phyloP scores from a whole-genome alignment of 1,140 invertebrate species.

The Trigoniulus corallinus region DNA sequence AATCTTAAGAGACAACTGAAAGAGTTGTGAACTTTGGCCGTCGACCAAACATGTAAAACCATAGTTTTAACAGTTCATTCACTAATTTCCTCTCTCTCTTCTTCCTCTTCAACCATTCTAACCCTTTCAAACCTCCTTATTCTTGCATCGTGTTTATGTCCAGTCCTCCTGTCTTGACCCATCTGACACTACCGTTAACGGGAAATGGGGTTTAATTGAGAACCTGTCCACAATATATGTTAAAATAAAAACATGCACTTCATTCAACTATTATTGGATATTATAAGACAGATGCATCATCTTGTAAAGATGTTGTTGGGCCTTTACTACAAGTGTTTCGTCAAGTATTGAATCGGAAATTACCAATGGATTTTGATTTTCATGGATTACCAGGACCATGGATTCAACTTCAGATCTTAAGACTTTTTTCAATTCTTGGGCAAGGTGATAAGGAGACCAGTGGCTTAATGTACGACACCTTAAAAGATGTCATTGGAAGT shows the following conservation, averaged over 20 bases:
- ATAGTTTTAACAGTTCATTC: too few relatives aligned
- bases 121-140: too few relatives aligned
- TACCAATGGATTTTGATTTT: slow-evolving; percentile 20
- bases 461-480: slow-evolving; percentile 13
- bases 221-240: too few relatives aligned
- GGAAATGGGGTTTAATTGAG: too few relatives aligned
- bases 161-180: too few relatives aligned
- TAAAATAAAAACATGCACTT: not conserved
- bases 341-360: slow-evolving; percentile 18
- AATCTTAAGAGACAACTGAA: too few relatives aligned
- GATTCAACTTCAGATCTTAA: slow-evolving; percentile 21
- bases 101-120: too few relatives aligned
- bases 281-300: not conserved
- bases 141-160: too few relatives aligned
- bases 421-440: slow-evolving; percentile 17
- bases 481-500: slow-evolving; percentile 16
- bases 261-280: not conserved
- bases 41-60: too few relatives aligned
- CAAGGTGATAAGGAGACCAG: slow-evolving; percentile 11
- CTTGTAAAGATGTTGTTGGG: not conserved
- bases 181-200: too few relatives aligned
- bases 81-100: too few relatives aligned
- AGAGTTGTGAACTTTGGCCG: too few relatives aligned
- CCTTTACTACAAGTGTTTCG: slow-evolving; percentile 14
- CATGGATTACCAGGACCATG: slow-evolving; percentile 24